A percentile compares a stretch with the other conserved stretches of the same genome.
Evolutionary conservation across 2,797 vertebrate genomes (phyloP).

Genomic region (Sebastes taczanowskii): DNA sequence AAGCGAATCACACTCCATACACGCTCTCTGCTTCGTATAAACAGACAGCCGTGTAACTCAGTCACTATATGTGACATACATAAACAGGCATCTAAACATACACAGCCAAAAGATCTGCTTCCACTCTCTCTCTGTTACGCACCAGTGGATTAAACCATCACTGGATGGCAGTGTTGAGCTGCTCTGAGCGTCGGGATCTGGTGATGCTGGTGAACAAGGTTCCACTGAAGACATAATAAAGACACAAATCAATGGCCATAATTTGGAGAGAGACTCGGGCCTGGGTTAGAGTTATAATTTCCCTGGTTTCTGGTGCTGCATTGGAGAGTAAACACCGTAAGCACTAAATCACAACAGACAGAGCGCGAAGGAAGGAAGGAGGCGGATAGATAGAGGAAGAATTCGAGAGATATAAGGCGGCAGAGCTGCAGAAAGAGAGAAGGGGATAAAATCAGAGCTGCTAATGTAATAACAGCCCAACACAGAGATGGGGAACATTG

Average conservation of each 20-base stretch:
- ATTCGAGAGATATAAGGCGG: conserved; percentile 26
- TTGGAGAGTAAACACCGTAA: conserved; percentile 73
- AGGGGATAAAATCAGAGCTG: conserved; percentile 58
- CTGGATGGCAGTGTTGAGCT: conserved; percentile 86
- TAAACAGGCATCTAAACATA: not conserved
- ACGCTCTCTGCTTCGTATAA: not conserved
- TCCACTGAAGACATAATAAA: conserved; percentile 79
- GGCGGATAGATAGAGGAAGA: conserved; percentile 29
- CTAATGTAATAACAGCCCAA: conserved; percentile 78
- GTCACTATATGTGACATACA: conserved; percentile 4
- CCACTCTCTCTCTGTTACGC: not conserved
- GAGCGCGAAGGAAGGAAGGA: conserved; percentile 32
- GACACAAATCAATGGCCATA: conserved; percentile 84
- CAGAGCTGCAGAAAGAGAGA: conserved; percentile 43
- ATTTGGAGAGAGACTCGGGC: conserved; percentile 75
- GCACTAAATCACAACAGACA: conserved; percentile 66
- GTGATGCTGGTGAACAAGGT: conserved; percentile 51
- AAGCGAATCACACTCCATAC: not conserved
- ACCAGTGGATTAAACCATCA: conserved; percentile 40
- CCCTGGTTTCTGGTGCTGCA: conserved; percentile 64
- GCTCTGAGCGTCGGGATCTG: conserved; percentile 13
- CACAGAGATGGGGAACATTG: conserved; percentile 70
- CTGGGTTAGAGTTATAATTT: conserved; percentile 74
- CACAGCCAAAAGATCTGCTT: not conserved
- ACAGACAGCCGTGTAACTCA: not conserved